These are phyloP conservation scores for Corythaixoides concolor DNA, from an alignment of 2,113 vertebrate genomes.

Conservation along the genomic window DNA sequence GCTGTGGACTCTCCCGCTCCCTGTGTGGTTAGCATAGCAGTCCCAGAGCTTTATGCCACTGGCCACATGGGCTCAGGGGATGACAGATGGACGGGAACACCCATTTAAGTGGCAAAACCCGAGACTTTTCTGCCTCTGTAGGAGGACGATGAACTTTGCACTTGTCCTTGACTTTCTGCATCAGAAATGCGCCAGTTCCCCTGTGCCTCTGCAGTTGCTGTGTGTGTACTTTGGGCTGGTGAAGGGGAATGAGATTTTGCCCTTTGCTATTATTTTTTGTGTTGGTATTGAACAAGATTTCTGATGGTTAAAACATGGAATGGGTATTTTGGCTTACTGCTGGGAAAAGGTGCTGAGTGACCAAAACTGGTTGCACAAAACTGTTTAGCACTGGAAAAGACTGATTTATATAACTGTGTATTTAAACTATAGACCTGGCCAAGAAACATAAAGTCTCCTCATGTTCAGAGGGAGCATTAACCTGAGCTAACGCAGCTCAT, in stretches of 20 bases:
- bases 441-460: neutral
- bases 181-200: neutral
- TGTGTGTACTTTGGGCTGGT: neutral
- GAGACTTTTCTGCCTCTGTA: neutral
- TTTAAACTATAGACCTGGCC: neutral
- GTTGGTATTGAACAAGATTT: neutral
- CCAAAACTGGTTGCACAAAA: neutral
- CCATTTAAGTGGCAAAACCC: neutral
- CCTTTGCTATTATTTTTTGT: neutral
- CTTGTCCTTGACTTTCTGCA: neutral
- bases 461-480: neutral
- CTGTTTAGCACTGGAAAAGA: neutral
- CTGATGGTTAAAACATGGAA: accelerated
- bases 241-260: neutral
- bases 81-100: neutral
- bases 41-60: neutral
- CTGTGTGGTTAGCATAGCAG: neutral
- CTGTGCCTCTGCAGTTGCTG: accelerated
- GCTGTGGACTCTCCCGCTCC: neutral
- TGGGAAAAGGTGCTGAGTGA: neutral
- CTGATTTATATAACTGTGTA: neutral
- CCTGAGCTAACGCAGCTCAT: neutral
- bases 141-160: neutral
- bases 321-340: neutral
- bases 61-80: neutral